Evolutionary conservation across 2,113 vertebrate species (phyloP).

Genomic region (Mus musculus): DNA sequence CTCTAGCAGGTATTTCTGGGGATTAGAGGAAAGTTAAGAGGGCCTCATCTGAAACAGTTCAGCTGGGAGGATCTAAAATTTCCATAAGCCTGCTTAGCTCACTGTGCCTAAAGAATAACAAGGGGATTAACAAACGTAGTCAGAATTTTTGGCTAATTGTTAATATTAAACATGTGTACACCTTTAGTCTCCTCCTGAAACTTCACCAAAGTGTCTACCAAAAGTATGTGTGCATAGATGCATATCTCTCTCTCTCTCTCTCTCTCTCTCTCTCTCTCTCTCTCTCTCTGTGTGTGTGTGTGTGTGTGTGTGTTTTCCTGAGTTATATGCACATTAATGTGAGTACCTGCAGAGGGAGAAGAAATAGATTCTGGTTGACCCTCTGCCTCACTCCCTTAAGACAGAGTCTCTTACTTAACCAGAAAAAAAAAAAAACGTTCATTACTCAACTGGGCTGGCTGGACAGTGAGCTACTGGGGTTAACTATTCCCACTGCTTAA

Average conservation of each 20-base stretch:
- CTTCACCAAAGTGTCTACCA: conserved; percentile 34
- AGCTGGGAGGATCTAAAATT: not conserved
- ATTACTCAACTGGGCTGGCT: too few relatives aligned
- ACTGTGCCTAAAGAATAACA: not conserved
- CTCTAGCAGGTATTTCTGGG: not conserved
- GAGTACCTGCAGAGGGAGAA: not conserved
- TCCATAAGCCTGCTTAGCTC: not conserved
- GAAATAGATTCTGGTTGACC: not conserved
- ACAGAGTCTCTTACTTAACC: not conserved
- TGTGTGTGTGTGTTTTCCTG: too few relatives aligned
- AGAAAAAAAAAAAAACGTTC: not conserved
- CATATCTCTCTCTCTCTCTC: too few relatives aligned
- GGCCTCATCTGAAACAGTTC: not conserved
- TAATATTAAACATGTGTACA: not conserved
- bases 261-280: too few relatives aligned
- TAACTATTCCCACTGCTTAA: not conserved
- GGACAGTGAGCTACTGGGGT: not conserved
- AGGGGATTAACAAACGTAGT: not conserved
- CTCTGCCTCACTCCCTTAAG: not conserved
- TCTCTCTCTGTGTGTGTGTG: not conserved
- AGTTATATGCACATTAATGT: not conserved
- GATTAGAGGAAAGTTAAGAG: conserved; percentile 11
- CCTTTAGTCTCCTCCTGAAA: not conserved
- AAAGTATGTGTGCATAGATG: not conserved
- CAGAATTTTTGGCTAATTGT: conserved; percentile 14